Evolutionary conservation across 2,797 vertebrate genomes (phyloP).

Genomic region (Leucoraja ocellata): DNA sequence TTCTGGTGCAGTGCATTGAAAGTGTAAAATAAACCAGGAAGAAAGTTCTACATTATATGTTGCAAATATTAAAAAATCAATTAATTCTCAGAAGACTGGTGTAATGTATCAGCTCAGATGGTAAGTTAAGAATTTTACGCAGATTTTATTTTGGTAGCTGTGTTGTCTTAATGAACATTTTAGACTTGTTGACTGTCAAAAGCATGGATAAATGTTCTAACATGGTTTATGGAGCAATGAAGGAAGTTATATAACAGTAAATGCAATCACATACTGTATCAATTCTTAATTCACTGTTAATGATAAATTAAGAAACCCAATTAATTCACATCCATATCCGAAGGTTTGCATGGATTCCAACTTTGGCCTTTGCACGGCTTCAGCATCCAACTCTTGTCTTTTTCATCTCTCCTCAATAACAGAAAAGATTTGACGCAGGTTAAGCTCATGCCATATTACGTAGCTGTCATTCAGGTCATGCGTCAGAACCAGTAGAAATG

Average conservation of each 20-base stretch:
- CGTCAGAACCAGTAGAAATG: neutral
- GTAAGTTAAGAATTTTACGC: neutral
- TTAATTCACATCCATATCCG: neutral
- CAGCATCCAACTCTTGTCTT: neutral
- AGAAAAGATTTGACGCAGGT: neutral
- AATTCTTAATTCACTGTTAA: neutral
- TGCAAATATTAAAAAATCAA: neutral
- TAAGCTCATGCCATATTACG: neutral
- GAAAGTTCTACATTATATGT: constrained; percentile 15
- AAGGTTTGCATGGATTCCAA: neutral
- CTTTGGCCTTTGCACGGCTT: neutral
- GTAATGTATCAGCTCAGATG: neutral
- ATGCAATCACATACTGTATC: neutral
- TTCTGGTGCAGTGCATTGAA: neutral
- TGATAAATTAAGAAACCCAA: neutral
- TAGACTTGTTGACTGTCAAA: neutral
- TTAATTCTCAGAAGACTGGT: constrained; percentile 21
- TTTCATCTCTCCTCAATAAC: neutral
- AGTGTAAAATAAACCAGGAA: constrained; percentile 1
- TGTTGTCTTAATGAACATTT: neutral
- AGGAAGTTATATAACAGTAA: neutral
- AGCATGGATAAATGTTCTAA: neutral
- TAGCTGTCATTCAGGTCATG: neutral
- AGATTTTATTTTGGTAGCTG: neutral
- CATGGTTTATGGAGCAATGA: neutral